Base-by-base conservation (phyloP, 2,797 vertebrate genomes). In the Linurgus olivaceus region DNA sequence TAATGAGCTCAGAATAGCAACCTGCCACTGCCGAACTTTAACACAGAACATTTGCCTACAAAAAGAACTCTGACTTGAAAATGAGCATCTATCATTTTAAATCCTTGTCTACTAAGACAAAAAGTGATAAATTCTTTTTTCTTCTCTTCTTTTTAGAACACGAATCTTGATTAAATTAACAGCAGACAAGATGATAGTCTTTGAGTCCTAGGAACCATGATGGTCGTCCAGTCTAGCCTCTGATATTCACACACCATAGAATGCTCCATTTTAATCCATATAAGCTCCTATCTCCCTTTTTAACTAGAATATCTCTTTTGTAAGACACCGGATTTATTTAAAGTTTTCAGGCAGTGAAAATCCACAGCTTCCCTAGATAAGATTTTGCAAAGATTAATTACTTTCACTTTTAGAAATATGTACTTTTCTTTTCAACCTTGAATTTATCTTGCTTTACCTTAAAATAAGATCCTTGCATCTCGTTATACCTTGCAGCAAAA, bases 311-410 rank as follows among this genome's bases (percentile, higher is more conserved):
- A 37, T 23, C 9, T 50, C 37, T 73, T 82, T 35, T 68, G 10
- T 65, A 87, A 91, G 81, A 68, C 59, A 74, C 11, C 10, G 37
- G 57, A 55, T 85, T 94, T 81, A 85, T 57, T 96, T 85, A 50
- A 92, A 65, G 19, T 82, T 92, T 89, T 76, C 48, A 91, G 65
- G 42, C 45, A 67, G 31, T 63, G 45, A 90, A 92, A 87, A 87
- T 51, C 57, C 63, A 82, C 55, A 24, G 29, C 50, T 82, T 85
- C 20, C 24, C 4, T 21, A 57, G n/a, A 63, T 57, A 87, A 91
- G 77, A 93, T 91, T 90, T 74, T 47, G n/a, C 37, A 74, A 85
- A 85, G 67, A 93, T 90, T 94, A 96, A 87, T 96, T 94, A 73
- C 59, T 86, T 91, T 85, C 70, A 67, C 57, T 72, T 88, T 79